phyloP scores from a whole-genome alignment of 2,888 invertebrate genomes.

The Drosophila colorata region DNA sequence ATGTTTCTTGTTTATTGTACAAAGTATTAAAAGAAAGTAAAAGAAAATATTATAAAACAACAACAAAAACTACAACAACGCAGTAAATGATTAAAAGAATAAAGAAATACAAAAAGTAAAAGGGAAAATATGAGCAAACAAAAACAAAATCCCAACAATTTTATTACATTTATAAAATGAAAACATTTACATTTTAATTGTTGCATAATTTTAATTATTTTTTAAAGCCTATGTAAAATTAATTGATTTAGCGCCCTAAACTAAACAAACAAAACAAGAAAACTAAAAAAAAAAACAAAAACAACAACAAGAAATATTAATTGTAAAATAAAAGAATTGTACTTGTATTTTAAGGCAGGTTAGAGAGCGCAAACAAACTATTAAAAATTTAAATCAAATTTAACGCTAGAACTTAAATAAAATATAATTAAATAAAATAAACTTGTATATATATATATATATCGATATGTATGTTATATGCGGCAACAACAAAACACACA shows the following conservation, averaged over 20 bases:
- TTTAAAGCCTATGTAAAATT: constrained; percentile 66
- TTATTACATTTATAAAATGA: constrained; percentile 82
- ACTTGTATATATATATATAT: constrained; percentile 41
- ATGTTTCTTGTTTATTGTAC: constrained; percentile 77
- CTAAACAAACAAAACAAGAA: constrained; percentile 46
- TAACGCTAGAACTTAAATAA: constrained; percentile 65
- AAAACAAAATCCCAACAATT: constrained; percentile 76
- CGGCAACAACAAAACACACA: constrained; percentile 67
- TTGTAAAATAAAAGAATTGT: constrained; percentile 54
- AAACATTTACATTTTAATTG: constrained; percentile 80
- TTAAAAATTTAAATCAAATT: constrained; percentile 80
- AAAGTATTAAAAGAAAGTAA: constrained; percentile 79
- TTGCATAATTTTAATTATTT: constrained; percentile 82
- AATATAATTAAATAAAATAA: constrained; percentile 43
- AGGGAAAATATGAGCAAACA: constrained; percentile 54
- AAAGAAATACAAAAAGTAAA: constrained; percentile 40
- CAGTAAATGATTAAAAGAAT: constrained; percentile 44
- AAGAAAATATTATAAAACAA: constrained; percentile 34
- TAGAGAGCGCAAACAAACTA: constrained; percentile 71
- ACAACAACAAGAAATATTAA: constrained; percentile 40
- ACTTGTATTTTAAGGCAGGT: constrained; percentile 49
- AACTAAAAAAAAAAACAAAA: constrained; percentile 49
- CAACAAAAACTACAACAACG: constrained; percentile 48
- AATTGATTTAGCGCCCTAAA: constrained; percentile 64
- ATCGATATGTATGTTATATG: constrained; percentile 73